Base-by-base conservation (phyloP, 2,888 invertebrate genomes). In the Halocaridina rubra region DNA sequence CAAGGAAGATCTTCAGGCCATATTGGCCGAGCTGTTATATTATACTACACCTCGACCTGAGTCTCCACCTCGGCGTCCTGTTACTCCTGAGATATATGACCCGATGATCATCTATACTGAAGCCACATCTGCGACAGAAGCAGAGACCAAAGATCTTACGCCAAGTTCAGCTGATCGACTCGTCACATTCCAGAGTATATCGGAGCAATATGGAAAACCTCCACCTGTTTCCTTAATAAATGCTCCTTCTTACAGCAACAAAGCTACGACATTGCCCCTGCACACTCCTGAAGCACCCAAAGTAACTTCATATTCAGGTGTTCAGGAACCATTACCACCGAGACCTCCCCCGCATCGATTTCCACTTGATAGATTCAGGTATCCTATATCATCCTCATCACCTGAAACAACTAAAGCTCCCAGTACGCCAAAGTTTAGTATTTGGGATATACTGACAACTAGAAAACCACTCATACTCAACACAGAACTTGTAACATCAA, bases 401-500 rank as follows among this genome's bases (percentile, higher is more conserved):
- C n/a, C 53, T 5, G 5, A 67, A 16, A 5, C 84, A n/a, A 13
- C 64, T 46, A 5, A 79, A n/a, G 10, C 64, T 46, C 30, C 53
- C 22, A 30, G 59, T 2, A 39, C 86, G 4, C 32, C 72, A 33
- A 61, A 71, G 4, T 76, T 78, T 24, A 86, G 67, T 29, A 86
- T 88, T 32, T 86, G 80, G 76, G 84, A 88, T 33, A 39, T 85
- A 19, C 80, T 88, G 39, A 86, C 88, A 24, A 88, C 88, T 16
- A 74, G 76, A 46, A 87, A 87, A 80, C 88, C 88, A 16, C 76
- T 87, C 22, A 85, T 88, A 39, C 64, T 88, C 10, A 79, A 88
- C 74, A 88, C 88, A 3, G 88, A 88, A 39, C 75, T 88, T 16
- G 88, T 88, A 30, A 88, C 88, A 10, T 86, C 88, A 13, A 86